A percentile compares a stretch with the other conserved stretches of the same genome.
phyloP scores from a whole-genome alignment of 2,113 vertebrate species.

The Erythrocebus patas region DNA sequence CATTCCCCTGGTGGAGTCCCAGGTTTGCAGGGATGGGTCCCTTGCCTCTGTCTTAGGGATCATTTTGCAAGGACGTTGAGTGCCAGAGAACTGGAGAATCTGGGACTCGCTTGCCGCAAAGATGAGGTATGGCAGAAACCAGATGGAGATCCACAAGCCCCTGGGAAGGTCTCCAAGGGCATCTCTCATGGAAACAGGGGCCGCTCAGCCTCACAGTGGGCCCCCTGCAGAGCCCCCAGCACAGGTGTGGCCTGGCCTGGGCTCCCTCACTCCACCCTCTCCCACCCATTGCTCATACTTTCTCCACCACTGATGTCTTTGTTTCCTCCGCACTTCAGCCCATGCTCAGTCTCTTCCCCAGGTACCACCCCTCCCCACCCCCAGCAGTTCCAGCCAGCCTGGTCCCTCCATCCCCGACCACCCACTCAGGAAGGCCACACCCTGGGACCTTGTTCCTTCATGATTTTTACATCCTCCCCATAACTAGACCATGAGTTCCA shows the following conservation, averaged over 20 bases:
- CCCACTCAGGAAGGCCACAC: neutral
- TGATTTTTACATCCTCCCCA: too few species aligned
- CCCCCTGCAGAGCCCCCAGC: too few species aligned
- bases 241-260: fast-evolving
- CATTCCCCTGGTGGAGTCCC: neutral
- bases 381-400: neutral
- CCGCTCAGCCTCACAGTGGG: neutral
- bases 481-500: neutral
- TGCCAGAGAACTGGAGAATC: neutral
- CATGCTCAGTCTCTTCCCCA: neutral
- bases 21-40: neutral
- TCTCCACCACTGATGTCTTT: neutral
- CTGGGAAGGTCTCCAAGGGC: neutral
- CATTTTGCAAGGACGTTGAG: fast-evolving
- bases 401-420: too few species aligned
- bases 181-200: neutral
- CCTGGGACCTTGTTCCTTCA: neutral
- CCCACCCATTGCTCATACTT: neutral
- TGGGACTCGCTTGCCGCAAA: neutral
- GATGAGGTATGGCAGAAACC: neutral
- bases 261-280: neutral
- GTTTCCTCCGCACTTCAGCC: neutral
- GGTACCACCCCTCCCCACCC: neutral
- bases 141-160: neutral
- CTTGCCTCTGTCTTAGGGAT: fast-evolving